phyloP scores from a whole-genome alignment of 1,140 invertebrate species.

The Lepidurus apus region DNA sequence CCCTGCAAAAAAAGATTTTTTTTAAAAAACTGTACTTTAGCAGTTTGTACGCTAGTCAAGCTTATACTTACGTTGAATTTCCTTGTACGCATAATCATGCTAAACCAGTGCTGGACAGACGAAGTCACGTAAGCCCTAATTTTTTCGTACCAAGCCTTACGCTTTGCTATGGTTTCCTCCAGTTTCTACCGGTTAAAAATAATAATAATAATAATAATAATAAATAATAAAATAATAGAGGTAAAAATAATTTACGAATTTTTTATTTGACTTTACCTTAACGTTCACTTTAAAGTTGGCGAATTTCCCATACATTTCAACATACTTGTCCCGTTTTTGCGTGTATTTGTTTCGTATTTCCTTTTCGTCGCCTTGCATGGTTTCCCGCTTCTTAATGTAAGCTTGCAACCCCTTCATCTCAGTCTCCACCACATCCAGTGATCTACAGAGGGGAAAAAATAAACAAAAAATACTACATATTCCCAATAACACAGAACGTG shows the following conservation, averaged over 20 bases:
- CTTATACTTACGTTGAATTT: background rate
- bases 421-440: background rate
- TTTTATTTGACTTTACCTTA: background rate
- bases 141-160: background rate
- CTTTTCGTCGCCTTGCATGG: background rate
- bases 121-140: background rate
- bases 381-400: background rate
- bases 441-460: background rate
- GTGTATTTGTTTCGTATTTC: background rate
- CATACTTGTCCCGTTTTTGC: background rate
- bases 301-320: background rate
- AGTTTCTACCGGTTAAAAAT: background rate
- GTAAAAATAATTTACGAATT: too few relatives aligned
- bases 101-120: slow-evolving; percentile 17
- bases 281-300: background rate
- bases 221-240: too few relatives aligned
- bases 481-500: background rate
- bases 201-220: too few relatives aligned
- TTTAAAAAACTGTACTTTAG: background rate
- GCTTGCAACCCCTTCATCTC: background rate
- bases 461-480: background rate
- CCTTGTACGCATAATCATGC: background rate
- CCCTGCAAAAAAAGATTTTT: slow-evolving; percentile 47
- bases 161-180: background rate
- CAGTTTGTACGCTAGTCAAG: background rate